Conservation (phyloP, 2,113 vertebrate species). For the Sinocyclocheilus anophthalmus region DNA sequence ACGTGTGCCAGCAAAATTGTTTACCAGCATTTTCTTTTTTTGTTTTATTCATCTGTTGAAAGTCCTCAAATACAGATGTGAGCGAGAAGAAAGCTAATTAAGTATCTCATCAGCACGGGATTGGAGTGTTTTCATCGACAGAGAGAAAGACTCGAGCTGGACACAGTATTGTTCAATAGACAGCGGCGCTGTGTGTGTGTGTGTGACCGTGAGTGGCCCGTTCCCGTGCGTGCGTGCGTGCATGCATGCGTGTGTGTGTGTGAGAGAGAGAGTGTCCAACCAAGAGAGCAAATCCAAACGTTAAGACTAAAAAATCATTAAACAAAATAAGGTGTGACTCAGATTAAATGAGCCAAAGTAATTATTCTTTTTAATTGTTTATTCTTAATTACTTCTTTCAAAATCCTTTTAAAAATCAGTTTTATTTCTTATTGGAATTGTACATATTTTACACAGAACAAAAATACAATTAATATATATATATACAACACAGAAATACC, state of each 20-base stretch:
- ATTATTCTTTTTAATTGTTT: background rate
- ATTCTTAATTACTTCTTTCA: background rate
- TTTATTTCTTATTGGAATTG: background rate
- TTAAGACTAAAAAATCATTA: background rate
- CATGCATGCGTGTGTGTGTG: background rate
- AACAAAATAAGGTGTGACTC: background rate
- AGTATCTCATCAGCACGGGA: slow-evolving; percentile 71
- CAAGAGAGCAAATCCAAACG: background rate
- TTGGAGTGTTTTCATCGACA: slow-evolving; percentile 65
- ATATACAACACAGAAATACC: background rate
- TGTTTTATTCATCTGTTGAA: slow-evolving; percentile 33
- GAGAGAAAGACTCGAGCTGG: slow-evolving; percentile 43
- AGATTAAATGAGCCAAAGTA: background rate
- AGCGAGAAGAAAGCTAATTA: slow-evolving; percentile 70
- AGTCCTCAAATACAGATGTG: slow-evolving; percentile 32
- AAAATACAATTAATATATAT: background rate
- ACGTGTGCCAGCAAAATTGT: slow-evolving; percentile 23
- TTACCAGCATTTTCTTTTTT: slow-evolving; percentile 38
- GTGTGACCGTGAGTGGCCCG: too few species aligned
- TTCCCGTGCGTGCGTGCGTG: background rate
- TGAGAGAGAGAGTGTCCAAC: background rate
- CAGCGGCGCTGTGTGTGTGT: background rate
- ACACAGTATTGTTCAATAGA: background rate
- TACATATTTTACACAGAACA: background rate
- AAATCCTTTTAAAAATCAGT: background rate